Conservation (phyloP, 2,888 invertebrate genomes). For the Euzophera pinguis region DNA sequence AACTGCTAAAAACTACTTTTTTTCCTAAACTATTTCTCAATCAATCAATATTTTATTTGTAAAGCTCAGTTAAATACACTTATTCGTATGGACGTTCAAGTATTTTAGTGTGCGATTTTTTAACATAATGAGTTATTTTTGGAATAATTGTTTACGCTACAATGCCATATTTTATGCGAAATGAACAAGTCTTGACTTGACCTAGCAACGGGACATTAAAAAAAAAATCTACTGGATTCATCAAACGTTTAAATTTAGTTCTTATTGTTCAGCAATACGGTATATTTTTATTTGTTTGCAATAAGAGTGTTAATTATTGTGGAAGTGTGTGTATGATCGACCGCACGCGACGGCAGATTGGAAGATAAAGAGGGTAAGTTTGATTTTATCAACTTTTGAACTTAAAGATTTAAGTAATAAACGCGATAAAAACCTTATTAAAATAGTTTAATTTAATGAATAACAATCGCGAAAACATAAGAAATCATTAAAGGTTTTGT, state of each 20-base stretch:
- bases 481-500: too few relatives aligned
- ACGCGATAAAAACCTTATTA: too few relatives aligned
- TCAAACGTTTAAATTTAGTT: not conserved
- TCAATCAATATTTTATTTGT: too few relatives aligned
- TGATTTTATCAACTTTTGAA: not conserved
- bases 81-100: too few relatives aligned
- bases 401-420: too few relatives aligned
- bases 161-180: not conserved
- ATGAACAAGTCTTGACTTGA: slow-evolving; percentile 24
- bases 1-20: too few relatives aligned
- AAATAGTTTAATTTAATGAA: too few relatives aligned
- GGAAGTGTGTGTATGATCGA: slow-evolving; percentile 23
- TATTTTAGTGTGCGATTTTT: too few relatives aligned
- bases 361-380: slow-evolving; percentile 28
- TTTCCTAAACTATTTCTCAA: too few relatives aligned
- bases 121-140: not conserved
- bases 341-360: slow-evolving; percentile 42
- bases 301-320: not conserved
- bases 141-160: slow-evolving; percentile 4
- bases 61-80: too few relatives aligned
- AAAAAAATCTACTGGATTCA: slow-evolving; percentile 15
- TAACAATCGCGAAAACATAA: too few relatives aligned
- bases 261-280: not conserved
- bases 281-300: not conserved
- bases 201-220: slow-evolving; percentile 20